Evolutionary conservation across 2,888 invertebrate species (phyloP), one percentile per base, ranked within the genome.

Genomic region (Drosophila nr. perissopoda): DNA sequence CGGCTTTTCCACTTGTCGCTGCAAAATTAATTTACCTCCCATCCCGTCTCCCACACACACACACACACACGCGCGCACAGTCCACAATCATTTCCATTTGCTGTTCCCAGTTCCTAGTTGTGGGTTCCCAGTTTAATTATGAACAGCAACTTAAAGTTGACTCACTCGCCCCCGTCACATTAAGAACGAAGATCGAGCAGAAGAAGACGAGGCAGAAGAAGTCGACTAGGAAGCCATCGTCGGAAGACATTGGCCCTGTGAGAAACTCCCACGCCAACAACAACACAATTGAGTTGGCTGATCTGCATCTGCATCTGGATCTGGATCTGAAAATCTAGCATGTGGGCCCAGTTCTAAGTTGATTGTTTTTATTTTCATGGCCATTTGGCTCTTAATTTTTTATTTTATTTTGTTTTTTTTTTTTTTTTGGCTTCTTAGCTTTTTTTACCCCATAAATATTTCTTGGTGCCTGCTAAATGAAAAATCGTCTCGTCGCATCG

Each of bases 201-300:
- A 40, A 33, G 63, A 16, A 40, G 34, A 8, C 34, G 53, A n/a
- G 25, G 58, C 6, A 36, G 31, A 36, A 18, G 13, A 13, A 40
- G 42, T 25, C 45, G 45, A 45, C 45, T 16, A 29, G 38, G 34
- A 40, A 56, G 69, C 45, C 21, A 38, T 56, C 36, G 27, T 65
- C 65, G 40, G 38, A 76, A 73, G 80, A 78, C 84, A 61, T 83
- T 83, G 82, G 76, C 82, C 83, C 80, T 80, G 75, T 87, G 87
- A 71, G 87, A 87, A 84, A 87, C 87, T 87, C 87, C 87, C 87
- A 87, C 87, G 87, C 70, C 62, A 59, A 25, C 54, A 34, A 29
- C n/a, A 68, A 72, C 36, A 63, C 73, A 66, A 64, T 70, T 77
- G 63, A 60, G 42, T 45, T 60, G 52, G 57, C 58, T 61, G 77